These are phyloP conservation scores for Pseudomyrmex dendroicus DNA, from an alignment of 1,140 invertebrate species.

Conservation along the genomic window DNA sequence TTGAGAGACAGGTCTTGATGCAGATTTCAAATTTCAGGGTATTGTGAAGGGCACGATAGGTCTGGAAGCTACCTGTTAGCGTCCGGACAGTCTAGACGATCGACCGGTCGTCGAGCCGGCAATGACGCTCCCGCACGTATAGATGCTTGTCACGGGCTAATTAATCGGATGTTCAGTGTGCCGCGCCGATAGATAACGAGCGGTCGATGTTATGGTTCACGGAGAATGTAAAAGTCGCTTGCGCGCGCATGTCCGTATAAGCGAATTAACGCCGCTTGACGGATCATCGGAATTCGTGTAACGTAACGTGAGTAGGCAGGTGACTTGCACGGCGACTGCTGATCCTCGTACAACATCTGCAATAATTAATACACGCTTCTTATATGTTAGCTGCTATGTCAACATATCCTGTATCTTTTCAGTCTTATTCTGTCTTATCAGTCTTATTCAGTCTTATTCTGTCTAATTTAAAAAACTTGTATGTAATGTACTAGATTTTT, in stretches of 20 bases:
- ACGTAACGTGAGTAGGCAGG: constrained; percentile 27
- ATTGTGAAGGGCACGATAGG: constrained; percentile 29
- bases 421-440: too few species aligned
- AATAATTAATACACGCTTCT: constrained; percentile 48
- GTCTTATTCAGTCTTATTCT: too few species aligned
- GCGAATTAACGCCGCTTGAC: constrained; percentile 47
- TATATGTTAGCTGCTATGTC: not conserved
- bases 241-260: constrained; percentile 44
- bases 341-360: constrained; percentile 32
- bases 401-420: too few species aligned
- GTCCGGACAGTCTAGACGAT: not conserved
- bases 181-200: constrained; percentile 49
- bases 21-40: constrained; percentile 55
- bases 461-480: too few species aligned
- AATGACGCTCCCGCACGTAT: constrained; percentile 35
- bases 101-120: not conserved
- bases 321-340: not conserved
- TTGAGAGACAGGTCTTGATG: constrained; percentile 59
- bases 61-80: constrained; percentile 43
- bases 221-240: constrained; percentile 57
- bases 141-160: constrained; percentile 55
- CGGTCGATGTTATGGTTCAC: constrained; percentile 55
- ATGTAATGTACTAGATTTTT: too few species aligned
- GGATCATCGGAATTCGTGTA: constrained; percentile 52
- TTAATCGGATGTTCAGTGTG: constrained; percentile 31